Percentiles rank a stretch among this genome's conserved stretches.
phyloP scores from a whole-genome alignment of 2,113 vertebrate species.

The Mohoua ochrocephala region DNA sequence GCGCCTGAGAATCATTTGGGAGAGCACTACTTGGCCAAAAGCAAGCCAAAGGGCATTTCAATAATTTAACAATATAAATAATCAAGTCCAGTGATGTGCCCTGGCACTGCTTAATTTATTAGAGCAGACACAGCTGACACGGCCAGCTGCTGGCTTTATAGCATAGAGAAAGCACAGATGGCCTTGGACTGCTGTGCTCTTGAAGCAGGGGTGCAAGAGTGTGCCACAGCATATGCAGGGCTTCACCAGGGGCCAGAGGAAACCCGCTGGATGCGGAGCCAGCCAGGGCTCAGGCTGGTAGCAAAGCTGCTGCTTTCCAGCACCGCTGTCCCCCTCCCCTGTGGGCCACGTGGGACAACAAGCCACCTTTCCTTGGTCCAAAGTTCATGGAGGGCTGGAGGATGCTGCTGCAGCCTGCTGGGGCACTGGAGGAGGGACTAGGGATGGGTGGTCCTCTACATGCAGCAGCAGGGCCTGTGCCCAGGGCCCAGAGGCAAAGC shows the following conservation, averaged over 20 bases:
- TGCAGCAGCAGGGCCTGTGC: neutral
- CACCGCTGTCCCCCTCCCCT: neutral
- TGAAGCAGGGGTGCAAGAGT: neutral
- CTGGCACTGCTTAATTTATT: constrained; percentile 16
- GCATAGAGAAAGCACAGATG: neutral
- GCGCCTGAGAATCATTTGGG: neutral
- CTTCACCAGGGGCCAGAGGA: neutral
- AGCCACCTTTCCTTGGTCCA: neutral
- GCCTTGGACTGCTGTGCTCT: neutral
- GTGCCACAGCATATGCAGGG: rapidly evolving
- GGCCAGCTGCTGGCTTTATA: neutral
- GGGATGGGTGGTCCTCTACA: neutral
- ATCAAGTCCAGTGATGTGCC: neutral
- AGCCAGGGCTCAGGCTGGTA: neutral
- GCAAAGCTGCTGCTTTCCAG: neutral
- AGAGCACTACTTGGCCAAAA: neutral
- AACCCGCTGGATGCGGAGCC: rapidly evolving
- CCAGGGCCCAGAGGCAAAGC: neutral
- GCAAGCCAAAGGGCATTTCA: constrained; percentile 21
- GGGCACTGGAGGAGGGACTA: neutral
- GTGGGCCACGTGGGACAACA: neutral
- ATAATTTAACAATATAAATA: constrained; percentile 47
- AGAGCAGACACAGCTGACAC: neutral
- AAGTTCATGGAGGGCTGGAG: neutral
- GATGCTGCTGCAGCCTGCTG: neutral